Percentiles rank a stretch among this genome's conserved stretches.
These are phyloP conservation scores for Pyralis farinalis DNA, from an alignment of 2,888 invertebrate genomes.

Conservation along the genomic window DNA sequence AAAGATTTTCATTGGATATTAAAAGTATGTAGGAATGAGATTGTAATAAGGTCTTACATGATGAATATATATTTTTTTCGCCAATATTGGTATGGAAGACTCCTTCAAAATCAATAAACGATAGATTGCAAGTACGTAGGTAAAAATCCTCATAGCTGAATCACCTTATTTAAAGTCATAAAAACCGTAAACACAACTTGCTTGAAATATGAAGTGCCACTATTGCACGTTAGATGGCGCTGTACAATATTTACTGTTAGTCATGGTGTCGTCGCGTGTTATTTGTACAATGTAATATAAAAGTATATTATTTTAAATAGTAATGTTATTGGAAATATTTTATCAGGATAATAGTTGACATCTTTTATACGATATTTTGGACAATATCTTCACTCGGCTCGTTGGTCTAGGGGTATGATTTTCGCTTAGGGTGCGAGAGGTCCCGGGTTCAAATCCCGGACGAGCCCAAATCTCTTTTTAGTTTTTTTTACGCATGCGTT, in stretches of 20 bases:
- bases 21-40: too few relatives aligned
- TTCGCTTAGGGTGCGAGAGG: conserved; percentile 82
- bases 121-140: too few relatives aligned
- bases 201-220: conserved; percentile 7
- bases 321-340: not conserved
- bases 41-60: too few relatives aligned
- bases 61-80: too few relatives aligned
- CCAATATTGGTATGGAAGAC: too few relatives aligned
- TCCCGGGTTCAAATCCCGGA: conserved; percentile 82
- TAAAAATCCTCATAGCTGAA: too few relatives aligned
- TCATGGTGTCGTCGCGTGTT: not conserved
- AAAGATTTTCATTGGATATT: too few relatives aligned
- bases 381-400: conserved; percentile 36
- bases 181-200: not conserved
- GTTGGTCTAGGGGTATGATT: conserved; percentile 82
- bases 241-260: not conserved
- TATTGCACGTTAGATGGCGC: conserved; percentile 41
- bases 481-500: too few relatives aligned
- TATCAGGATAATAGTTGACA: not conserved
- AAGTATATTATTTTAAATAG: not conserved
- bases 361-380: conserved; percentile 25
- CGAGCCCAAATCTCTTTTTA: conserved; percentile 59
- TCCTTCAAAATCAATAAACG: too few relatives aligned
- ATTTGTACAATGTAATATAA: too few relatives aligned
- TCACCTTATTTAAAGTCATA: too few relatives aligned